These are phyloP conservation scores for Falco concolor DNA, from an alignment of 2,797 vertebrate species.

Conservation along the genomic window DNA sequence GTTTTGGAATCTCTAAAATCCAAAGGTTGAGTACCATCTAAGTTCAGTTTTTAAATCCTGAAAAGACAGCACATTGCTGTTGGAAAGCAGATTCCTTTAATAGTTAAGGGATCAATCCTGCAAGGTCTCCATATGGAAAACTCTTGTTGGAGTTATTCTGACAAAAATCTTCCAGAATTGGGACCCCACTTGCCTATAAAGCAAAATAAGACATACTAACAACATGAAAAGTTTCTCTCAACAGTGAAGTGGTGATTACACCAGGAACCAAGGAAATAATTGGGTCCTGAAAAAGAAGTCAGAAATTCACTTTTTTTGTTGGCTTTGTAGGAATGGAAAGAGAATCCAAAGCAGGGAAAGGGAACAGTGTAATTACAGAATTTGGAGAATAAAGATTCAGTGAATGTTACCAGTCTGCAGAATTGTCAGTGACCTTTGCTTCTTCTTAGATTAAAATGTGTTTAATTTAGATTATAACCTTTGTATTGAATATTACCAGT, in stretches of 20 bases:
- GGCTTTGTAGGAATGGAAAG: neutral
- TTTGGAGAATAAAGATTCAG: neutral
- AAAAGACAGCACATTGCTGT: accelerated
- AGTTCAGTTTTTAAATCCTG: neutral
- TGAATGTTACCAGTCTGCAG: neutral
- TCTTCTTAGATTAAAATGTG: neutral
- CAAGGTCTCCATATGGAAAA: neutral
- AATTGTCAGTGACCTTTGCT: neutral
- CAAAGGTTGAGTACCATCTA: neutral
- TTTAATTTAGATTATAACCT: neutral
- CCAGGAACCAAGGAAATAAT: neutral
- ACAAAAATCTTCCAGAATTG: neutral
- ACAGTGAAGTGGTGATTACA: neutral
- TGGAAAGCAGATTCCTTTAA: neutral
- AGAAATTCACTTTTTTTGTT: neutral
- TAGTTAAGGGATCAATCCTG: neutral
- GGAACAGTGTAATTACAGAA: neutral
- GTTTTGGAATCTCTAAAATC: neutral
- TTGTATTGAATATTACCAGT: neutral
- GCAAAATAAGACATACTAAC: neutral
- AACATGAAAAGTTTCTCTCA: neutral
- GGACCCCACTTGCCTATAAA: neutral
- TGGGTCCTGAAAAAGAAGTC: neutral
- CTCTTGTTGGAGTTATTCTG: neutral
- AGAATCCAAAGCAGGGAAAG: neutral